Evolutionary conservation across 2,797 vertebrate genomes (phyloP), one percentile per base, ranked within the genome.

Genomic region (Enteromius paludinosus): DNA sequence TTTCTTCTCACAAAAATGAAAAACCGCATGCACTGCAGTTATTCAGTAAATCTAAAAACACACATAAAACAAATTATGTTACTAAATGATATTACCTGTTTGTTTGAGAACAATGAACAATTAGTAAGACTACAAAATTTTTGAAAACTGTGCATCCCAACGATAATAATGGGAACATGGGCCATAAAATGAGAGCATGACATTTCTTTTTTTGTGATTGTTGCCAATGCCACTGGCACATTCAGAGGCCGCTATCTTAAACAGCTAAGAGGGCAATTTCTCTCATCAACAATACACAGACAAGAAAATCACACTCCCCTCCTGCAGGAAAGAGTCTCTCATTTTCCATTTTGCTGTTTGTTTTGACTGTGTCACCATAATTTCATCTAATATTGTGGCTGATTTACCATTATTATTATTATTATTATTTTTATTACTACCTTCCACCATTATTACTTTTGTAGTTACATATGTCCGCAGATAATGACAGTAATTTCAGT

Each of bases 331-430:
- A 2, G 59, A 89, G 81, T 82, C 89, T 90, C 90, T 91, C 87
- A 89, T 92, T 92, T 92, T 89, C 90, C 88, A 90, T 86, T 88
- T 91, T 89, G 79, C 86, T 78, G 85, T 89, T 87, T 89, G 89
- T 87, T 90, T 84, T 91, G 91, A 92, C 92, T 87, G 88, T 89
- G 90, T 92, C 91, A 89, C 91, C 90, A 90, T 90, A 90, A 89
- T 93, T 91, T 91, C 86, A 93, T 91, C 89, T 92, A 90, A 92
- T 91, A 93, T 91, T 90, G 89, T 81, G 88, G 81, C 79, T 88
- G 90, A 91, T 93, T 93, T 92, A 88, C 92, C 92, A 92, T 93
- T 92, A 92, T 92, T 92, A 89, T 94, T 91, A 90, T 92, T 89
- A 87, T 90, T 89, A 89, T 90, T 87, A 91, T 56, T 47, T 47